Evolutionary conservation across 2,113 vertebrate species (phyloP).

Genomic region (Martes martes): DNA sequence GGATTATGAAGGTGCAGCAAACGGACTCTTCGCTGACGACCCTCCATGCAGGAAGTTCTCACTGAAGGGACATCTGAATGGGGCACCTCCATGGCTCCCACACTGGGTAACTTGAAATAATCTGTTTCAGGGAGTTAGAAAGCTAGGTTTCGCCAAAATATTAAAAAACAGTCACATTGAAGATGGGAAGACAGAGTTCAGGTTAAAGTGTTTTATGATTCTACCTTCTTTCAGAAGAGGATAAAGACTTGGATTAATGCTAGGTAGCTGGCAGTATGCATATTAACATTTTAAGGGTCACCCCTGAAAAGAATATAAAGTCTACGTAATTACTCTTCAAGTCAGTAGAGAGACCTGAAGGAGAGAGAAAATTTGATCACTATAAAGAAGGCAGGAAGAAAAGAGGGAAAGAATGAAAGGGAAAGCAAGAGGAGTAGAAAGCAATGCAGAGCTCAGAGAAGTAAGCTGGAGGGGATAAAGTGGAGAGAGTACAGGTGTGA

Average conservation of each 20-base stretch:
- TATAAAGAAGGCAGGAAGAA: not conserved
- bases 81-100: not conserved
- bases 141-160: not conserved
- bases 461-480: not conserved
- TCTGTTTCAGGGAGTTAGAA: not conserved
- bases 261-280: not conserved
- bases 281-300: not conserved
- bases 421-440: not conserved
- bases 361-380: not conserved
- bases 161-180: not conserved
- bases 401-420: not conserved
- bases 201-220: not conserved
- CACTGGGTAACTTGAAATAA: not conserved
- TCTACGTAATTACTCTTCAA: not conserved
- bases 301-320: not conserved
- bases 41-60: not conserved
- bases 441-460: not conserved
- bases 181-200: not conserved
- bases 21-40: not conserved
- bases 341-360: not conserved
- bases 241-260: not conserved
- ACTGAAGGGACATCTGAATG: not conserved
- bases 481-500: accelerated
- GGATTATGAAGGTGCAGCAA: not conserved
- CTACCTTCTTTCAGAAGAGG: not conserved